Evolutionary conservation across 2,888 invertebrate species (phyloP).

Genomic region (Dolichomitus sp.): DNA sequence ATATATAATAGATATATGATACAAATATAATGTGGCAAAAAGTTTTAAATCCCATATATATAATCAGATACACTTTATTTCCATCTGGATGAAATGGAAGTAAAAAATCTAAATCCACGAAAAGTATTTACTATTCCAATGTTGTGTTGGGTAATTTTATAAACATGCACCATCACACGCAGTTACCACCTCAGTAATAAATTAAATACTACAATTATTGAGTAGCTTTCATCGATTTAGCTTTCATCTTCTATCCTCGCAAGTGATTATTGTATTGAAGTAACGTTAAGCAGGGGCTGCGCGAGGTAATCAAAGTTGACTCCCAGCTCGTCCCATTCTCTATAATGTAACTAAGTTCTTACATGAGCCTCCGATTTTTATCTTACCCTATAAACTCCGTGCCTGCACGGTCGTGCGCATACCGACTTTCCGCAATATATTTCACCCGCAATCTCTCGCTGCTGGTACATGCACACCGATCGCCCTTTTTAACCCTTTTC

Average conservation of each 20-base stretch:
- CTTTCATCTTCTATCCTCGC: slow-evolving; percentile 2
- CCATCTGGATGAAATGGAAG: not conserved
- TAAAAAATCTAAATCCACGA: not conserved
- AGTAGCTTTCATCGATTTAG: not conserved
- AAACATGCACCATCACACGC: not conserved
- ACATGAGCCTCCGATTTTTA: slow-evolving; percentile 33
- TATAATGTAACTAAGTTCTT: slow-evolving; percentile 42
- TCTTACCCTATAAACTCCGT: slow-evolving; percentile 28
- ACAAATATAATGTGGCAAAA: too few species aligned
- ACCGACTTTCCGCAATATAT: slow-evolving; percentile 60
- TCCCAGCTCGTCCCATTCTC: not conserved
- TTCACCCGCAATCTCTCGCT: slow-evolving; percentile 49
- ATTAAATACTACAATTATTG: not conserved
- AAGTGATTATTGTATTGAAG: slow-evolving; percentile 18
- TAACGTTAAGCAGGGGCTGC: slow-evolving; percentile 10
- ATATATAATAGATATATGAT: too few species aligned
- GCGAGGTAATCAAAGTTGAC: slow-evolving; percentile 4
- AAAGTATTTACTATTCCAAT: not conserved
- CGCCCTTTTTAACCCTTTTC: slow-evolving; percentile 28
- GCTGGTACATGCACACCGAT: slow-evolving; percentile 26
- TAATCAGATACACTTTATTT: too few species aligned
- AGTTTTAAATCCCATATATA: too few species aligned
- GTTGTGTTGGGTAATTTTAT: not conserved
- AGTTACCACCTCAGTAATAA: not conserved
- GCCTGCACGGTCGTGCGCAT: slow-evolving; percentile 40